These are phyloP conservation scores for Euglossa dilemma DNA, from an alignment of 1,140 invertebrate species.

Conservation along the genomic window DNA sequence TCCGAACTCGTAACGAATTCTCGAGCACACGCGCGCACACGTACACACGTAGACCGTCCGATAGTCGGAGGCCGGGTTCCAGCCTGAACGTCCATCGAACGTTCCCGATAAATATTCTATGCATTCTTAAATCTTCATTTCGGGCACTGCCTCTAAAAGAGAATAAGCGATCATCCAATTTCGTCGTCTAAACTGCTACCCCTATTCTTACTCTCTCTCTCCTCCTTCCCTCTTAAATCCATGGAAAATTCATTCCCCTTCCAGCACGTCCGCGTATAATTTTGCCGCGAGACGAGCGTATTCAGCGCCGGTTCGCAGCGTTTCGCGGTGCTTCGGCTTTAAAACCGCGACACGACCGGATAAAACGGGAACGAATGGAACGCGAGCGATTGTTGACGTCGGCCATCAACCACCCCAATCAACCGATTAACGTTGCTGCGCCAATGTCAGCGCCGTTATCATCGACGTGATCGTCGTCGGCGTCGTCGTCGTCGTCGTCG, in stretches of 20 bases:
- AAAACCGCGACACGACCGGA: neutral
- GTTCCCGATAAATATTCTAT: constrained; percentile 25
- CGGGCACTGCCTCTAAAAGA: neutral
- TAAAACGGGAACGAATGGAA: constrained; percentile 28
- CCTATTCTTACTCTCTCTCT: neutral
- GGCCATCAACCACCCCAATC: constrained; percentile 9
- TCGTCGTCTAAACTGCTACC: neutral
- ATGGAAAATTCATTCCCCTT: neutral
- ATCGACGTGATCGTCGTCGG: neutral
- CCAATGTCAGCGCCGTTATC: neutral
- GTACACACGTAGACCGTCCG: neutral
- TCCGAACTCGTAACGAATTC: neutral
- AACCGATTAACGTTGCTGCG: constrained; percentile 25
- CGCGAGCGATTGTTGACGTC: constrained; percentile 4
- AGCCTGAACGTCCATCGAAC: neutral
- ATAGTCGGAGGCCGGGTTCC: neutral
- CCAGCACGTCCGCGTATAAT: neutral
- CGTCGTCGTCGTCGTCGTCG: neutral
- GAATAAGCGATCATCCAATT: neutral
- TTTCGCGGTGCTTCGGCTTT: neutral
- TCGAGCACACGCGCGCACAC: neutral
- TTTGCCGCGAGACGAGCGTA: neutral
- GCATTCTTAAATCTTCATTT: constrained; percentile 9
- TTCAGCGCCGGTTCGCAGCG: neutral
- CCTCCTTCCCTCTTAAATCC: neutral